A percentile compares a stretch with the other conserved stretches of the same genome.
Evolutionary conservation across 2,888 invertebrate species (phyloP).

Genomic region (Drosophila paranaensis): DNA sequence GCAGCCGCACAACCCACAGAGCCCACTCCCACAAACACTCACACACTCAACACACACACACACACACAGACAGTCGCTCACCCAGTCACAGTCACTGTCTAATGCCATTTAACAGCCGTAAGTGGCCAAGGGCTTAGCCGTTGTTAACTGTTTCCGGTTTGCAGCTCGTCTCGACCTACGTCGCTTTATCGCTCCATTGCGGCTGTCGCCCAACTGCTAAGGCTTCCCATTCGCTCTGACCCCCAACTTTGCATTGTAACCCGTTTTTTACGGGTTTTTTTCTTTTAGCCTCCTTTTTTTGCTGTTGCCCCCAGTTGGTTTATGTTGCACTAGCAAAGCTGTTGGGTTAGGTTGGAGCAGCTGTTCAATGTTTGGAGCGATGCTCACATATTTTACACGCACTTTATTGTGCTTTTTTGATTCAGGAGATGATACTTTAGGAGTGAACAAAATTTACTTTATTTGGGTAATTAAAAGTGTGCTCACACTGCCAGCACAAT

Average conservation of each 20-base stretch:
- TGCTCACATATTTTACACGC: slow-evolving; percentile 18
- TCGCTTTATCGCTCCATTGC: slow-evolving; percentile 14
- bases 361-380: slow-evolving; percentile 2
- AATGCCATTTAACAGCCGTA: slow-evolving; percentile 75
- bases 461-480: slow-evolving; percentile 13
- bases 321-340: slow-evolving; percentile 31
- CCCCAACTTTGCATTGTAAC: slow-evolving; percentile 50
- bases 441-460: background rate
- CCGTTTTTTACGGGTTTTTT: slow-evolving; percentile 20
- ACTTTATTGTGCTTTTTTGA: slow-evolving; percentile 29
- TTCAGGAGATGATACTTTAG: background rate
- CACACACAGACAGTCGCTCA: background rate
- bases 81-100: slow-evolving; percentile 20
- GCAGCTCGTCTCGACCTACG: slow-evolving; percentile 52
- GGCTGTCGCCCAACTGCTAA: slow-evolving; percentile 41
- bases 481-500: background rate
- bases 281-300: slow-evolving; percentile 10
- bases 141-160: slow-evolving; percentile 75
- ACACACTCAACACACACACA: background rate
- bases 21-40: background rate
- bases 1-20: background rate
- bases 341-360: slow-evolving; percentile 35
- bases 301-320: slow-evolving; percentile 11
- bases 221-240: slow-evolving; percentile 60
- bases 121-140: slow-evolving; percentile 74